Percentiles rank a stretch among this genome's conserved stretches.
Evolutionary conservation across 2,888 invertebrate genomes (phyloP).

Genomic region (Conchocele bisecta): DNA sequence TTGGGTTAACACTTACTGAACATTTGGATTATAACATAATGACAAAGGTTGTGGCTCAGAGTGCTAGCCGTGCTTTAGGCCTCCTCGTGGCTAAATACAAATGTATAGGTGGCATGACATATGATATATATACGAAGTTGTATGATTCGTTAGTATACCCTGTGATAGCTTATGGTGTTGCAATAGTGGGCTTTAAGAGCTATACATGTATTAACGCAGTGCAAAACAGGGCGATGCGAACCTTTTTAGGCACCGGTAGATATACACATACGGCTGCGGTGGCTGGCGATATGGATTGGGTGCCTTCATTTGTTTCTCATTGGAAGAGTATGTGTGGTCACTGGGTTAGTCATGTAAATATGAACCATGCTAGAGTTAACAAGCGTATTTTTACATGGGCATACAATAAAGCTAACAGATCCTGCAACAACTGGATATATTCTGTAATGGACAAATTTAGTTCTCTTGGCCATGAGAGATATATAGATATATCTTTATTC

Average conservation of each 20-base stretch:
- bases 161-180: conserved; percentile 7
- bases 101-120: no score
- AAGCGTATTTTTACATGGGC: not conserved
- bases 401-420: not conserved
- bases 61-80: no score
- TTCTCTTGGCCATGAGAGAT: not conserved
- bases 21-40: conserved; percentile 14
- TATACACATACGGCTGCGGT: not conserved
- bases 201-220: not conserved
- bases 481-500: no score
- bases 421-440: not conserved
- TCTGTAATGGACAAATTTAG: not conserved
- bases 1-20: not conserved
- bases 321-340: not conserved
- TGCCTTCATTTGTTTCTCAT: not conserved
- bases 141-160: not conserved
- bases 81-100: no score
- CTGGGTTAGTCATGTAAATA: not conserved
- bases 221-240: not conserved
- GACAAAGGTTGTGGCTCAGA: conserved; percentile 2
- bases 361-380: not conserved
- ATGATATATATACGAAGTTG: not conserved
- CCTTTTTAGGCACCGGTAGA: conserved; percentile 5
- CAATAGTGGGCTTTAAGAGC: conserved; percentile 1
- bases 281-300: conserved; percentile 5